Base-by-base conservation (phyloP, 2,113 vertebrate genomes). In the Chitala chitala region DNA sequence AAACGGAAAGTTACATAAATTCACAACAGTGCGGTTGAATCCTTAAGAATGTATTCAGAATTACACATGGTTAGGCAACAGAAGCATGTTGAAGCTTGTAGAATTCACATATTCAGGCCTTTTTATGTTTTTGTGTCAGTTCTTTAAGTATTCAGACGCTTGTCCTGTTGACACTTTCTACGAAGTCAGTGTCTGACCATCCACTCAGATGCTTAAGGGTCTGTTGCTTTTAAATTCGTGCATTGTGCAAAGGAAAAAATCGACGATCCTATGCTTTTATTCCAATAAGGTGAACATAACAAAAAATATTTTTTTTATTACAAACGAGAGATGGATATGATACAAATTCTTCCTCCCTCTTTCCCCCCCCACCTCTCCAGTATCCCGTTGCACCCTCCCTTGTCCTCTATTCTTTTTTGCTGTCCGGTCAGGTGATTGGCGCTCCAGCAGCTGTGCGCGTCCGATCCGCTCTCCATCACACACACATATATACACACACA, bases 341-440 rank as follows among this genome's bases (percentile, higher is more conserved):
- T 0, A n/a, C 15, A 48, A 15, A 89, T 26, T 71, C 15, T 6
- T 87, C 79, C 90, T 88, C 73, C 91, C 89, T 20, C 86, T 84
- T 90, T 90, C 12, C 87, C 86, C 9, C 79, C 87, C 0, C 76
- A 83, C 9, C 85, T 84, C 61, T 84, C 78, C 79, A 26, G 59
- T 38, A 83, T 72, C 75, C 82, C 0, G 77, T 82, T 5, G 84
- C 84, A 85, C 1, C 81, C 87, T 64, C 87, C 87, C 2, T 87
- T 89, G 82, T 86, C 90, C 3, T 91, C 90, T 22, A 48, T 77
- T 72, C 75, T 75, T 66, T n/a, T n/a, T 69, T 42, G 51, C 74
- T 71, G 71, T 54, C 83, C 69, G 82, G 85, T 90, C 89, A 90
- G 82, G 87, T 90, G 89, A 89, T 79, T 78, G 78, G 76, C 58